These are phyloP conservation scores for Tetheella fluctuosa DNA, from an alignment of 2,888 invertebrate species.

Conservation along the genomic window DNA sequence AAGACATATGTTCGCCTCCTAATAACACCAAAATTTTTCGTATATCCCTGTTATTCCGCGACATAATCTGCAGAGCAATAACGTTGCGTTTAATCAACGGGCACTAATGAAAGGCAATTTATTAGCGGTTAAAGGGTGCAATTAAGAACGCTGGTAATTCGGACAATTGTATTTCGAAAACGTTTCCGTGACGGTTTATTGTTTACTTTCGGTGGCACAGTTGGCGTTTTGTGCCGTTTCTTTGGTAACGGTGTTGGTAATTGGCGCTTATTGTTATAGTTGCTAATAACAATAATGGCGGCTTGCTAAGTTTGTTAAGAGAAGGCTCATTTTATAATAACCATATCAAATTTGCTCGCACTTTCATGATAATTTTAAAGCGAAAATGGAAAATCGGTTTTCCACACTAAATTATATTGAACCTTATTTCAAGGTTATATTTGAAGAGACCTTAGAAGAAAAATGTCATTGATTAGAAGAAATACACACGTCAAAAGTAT, in stretches of 20 bases:
- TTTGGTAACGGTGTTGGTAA: slow-evolving; percentile 4
- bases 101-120: slow-evolving; percentile 64
- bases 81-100: slow-evolving; percentile 56
- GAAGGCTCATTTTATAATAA: not conserved
- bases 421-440: too few species aligned
- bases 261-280: not conserved
- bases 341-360: not conserved
- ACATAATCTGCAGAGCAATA: slow-evolving; percentile 33
- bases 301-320: not conserved
- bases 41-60: slow-evolving; percentile 9
- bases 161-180: slow-evolving; percentile 28
- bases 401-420: too few species aligned
- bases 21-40: not conserved
- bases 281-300: not conserved
- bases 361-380: too few species aligned
- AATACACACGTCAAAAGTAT: too few species aligned
- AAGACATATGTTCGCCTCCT: not conserved
- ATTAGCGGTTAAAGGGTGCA: slow-evolving; percentile 61
- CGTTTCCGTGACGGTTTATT: slow-evolving; percentile 12
- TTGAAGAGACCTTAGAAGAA: too few species aligned
- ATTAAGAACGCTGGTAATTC: slow-evolving; percentile 63
- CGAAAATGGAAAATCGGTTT: too few species aligned
- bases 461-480: too few species aligned
- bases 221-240: not conserved
- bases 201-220: slow-evolving; percentile 1